A percentile compares a stretch with the other conserved stretches of the same genome.
Conservation (phyloP, 2,113 vertebrate species). For the Thomomys bottae region DNA sequence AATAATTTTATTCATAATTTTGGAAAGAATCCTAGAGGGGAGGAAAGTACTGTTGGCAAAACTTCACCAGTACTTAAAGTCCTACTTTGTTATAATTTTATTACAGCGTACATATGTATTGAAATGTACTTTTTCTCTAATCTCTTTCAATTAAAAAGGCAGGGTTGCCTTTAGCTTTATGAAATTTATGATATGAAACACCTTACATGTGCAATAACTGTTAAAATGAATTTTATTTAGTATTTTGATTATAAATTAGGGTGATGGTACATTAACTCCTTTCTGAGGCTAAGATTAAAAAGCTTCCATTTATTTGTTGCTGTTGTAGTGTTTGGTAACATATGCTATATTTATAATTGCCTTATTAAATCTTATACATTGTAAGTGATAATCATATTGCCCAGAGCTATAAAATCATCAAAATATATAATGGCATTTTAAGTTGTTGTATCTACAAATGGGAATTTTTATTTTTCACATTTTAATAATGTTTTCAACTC, state of each 20-base stretch:
- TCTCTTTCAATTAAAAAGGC: constrained; percentile 78
- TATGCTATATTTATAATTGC: constrained; percentile 88
- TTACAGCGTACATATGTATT: constrained; percentile 47
- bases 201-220: constrained; percentile 79
- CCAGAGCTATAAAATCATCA: constrained; percentile 88
- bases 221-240: constrained; percentile 87
- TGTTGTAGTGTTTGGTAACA: constrained; percentile 81
- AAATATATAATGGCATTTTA: constrained; percentile 87
- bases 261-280: constrained; percentile 86
- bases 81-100: constrained; percentile 41
- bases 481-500: constrained; percentile 81
- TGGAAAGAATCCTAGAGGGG: background rate
- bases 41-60: constrained; percentile 7
- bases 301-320: constrained; percentile 84
- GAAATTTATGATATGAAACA: constrained; percentile 84
- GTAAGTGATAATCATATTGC: constrained; percentile 85
- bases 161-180: constrained; percentile 82
- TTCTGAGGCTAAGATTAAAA: constrained; percentile 83
- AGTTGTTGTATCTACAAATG: constrained; percentile 85
- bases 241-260: constrained; percentile 89
- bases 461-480: constrained; percentile 81
- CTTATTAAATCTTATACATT: constrained; percentile 88
- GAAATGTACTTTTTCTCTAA: constrained; percentile 61
- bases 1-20: constrained; percentile 48
- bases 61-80: constrained; percentile 26